These are phyloP conservation scores for Acrobasis suavella DNA, from an alignment of 2,888 invertebrate genomes.

Conservation along the genomic window DNA sequence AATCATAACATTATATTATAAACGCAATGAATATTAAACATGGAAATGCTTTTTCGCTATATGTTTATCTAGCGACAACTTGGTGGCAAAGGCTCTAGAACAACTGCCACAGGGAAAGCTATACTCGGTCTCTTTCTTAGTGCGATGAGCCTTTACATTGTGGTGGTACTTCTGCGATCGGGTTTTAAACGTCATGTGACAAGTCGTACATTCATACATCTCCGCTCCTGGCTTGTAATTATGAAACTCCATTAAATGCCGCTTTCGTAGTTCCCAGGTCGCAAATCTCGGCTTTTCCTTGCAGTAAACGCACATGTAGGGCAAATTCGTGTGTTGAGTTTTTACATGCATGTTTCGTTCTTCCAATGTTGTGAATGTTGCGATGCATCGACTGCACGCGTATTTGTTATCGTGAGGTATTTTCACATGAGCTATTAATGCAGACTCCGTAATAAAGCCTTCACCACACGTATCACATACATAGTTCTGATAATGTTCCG, in stretches of 20 bases:
- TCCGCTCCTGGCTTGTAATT: slow-evolving; percentile 72
- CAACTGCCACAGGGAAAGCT: slow-evolving; percentile 77
- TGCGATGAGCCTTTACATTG: slow-evolving; percentile 70
- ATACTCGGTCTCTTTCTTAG: slow-evolving; percentile 71
- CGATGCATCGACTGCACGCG: slow-evolving; percentile 69
- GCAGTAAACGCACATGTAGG: slow-evolving; percentile 73
- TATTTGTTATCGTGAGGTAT: slow-evolving; percentile 73
- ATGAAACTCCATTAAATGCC: slow-evolving; percentile 73
- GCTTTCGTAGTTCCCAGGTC: slow-evolving; percentile 69
- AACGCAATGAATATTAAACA: slow-evolving; percentile 40
- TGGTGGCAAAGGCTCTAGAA: slow-evolving; percentile 75
- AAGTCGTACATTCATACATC: slow-evolving; percentile 74
- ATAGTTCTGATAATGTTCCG: slow-evolving; percentile 72
- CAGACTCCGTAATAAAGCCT: slow-evolving; percentile 72
- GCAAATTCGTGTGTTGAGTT: slow-evolving; percentile 66
- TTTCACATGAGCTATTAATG: slow-evolving; percentile 64
- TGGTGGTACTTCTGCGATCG: slow-evolving; percentile 75
- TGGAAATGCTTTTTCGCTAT: slow-evolving; percentile 80
- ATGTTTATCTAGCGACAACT: slow-evolving; percentile 79
- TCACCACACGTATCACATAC: slow-evolving; percentile 76
- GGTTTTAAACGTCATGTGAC: slow-evolving; percentile 74
- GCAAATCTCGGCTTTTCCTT: slow-evolving; percentile 74
- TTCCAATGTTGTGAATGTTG: slow-evolving; percentile 68
- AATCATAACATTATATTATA: no score
- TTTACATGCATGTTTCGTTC: slow-evolving; percentile 70